Evolutionary conservation across 2,888 invertebrate genomes (phyloP).

Genomic region (Andrena trimmerana): DNA sequence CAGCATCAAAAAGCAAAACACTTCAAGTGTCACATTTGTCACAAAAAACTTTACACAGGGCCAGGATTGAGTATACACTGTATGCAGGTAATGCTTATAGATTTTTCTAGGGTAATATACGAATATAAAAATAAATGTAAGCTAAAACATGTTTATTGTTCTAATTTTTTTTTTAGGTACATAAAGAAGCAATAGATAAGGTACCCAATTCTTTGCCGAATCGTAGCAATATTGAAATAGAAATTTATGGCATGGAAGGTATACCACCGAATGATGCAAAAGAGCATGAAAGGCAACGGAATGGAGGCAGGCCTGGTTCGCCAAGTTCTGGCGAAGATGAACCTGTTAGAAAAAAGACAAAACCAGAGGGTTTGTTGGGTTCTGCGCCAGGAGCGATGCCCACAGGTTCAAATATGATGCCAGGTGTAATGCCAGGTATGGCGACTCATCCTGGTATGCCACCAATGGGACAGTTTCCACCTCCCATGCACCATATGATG

Average conservation of each 20-base stretch:
- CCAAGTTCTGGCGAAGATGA: conserved; percentile 95
- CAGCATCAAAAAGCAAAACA: conserved; percentile 99
- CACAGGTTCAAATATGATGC: conserved; percentile 88
- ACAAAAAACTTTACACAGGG: conserved; percentile 99
- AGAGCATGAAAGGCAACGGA: conserved; percentile 96
- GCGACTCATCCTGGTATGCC: conserved; percentile 86
- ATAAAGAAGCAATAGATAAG: conserved; percentile 99
- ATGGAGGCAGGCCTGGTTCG: conserved; percentile 89
- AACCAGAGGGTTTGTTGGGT: conserved; percentile 89
- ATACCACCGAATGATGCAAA: conserved; percentile 97
- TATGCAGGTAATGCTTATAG: conserved; percentile 92
- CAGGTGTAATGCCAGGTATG: conserved; percentile 88
- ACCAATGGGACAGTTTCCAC: conserved; percentile 87
- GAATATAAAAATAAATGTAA: background rate
- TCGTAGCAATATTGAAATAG: conserved; percentile 99
- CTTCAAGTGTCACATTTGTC: conserved; percentile 99
- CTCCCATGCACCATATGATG: conserved; percentile 87
- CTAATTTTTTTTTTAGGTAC: conserved; percentile 89
- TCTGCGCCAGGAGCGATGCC: conserved; percentile 88
- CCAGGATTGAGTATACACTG: conserved; percentile 99
- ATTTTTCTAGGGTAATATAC: background rate
- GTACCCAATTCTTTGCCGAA: conserved; percentile 99
- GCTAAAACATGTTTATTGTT: conserved; percentile 4
- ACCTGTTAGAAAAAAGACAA: conserved; percentile 91
- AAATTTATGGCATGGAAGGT: conserved; percentile 99